A percentile compares a stretch with the other conserved stretches of the same genome.
Evolutionary conservation across 2,113 vertebrate species (phyloP).

Genomic region (Prunella fulvescens): DNA sequence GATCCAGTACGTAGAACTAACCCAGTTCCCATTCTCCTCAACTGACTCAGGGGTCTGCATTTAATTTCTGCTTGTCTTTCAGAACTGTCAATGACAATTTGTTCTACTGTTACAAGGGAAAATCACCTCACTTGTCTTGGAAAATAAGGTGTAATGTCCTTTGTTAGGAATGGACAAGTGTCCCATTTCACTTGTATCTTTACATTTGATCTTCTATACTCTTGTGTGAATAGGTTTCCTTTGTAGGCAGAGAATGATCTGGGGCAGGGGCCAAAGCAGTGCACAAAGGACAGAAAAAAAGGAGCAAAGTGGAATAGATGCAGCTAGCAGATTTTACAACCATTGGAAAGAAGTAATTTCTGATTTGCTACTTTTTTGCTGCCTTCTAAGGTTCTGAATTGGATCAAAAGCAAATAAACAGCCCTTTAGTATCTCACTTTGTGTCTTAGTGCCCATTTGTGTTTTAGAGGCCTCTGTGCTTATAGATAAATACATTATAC

Average conservation of each 20-base stretch:
- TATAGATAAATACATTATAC: not conserved
- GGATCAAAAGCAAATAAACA: not conserved
- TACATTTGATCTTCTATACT: not conserved
- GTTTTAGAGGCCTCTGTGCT: not conserved
- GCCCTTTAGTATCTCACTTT: not conserved
- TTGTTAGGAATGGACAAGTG: not conserved
- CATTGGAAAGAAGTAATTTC: not conserved
- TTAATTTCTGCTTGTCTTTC: not conserved
- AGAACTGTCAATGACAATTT: not conserved
- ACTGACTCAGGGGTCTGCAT: not conserved
- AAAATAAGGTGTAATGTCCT: not conserved
- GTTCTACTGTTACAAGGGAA: not conserved
- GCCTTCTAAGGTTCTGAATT: not conserved
- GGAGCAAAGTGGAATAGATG: not conserved
- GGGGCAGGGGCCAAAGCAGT: rapidly evolving
- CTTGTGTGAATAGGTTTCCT: not conserved
- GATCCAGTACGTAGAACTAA: not conserved
- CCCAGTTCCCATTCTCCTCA: not conserved
- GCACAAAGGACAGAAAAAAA: not conserved
- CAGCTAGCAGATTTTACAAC: not conserved
- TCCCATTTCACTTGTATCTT: not conserved
- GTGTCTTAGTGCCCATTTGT: not conserved
- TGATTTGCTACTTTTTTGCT: not conserved
- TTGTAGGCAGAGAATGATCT: not conserved
- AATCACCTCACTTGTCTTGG: not conserved